Evolutionary conservation across 2,888 invertebrate species (phyloP), one percentile per base, ranked within the genome.

Genomic region (Ichneumoninae sp.): DNA sequence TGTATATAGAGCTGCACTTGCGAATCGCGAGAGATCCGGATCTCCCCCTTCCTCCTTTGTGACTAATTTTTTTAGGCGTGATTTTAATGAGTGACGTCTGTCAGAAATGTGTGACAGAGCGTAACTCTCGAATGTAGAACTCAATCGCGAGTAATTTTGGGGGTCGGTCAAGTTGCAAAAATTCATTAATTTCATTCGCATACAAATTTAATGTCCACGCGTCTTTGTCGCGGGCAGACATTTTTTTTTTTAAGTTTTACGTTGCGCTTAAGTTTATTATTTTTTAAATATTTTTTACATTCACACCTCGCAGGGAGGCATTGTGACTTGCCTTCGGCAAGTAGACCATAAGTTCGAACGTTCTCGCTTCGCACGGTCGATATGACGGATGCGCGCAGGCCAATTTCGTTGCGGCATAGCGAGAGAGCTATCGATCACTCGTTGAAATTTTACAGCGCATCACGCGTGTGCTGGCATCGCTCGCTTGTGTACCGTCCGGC

Each of bases 21-120:
- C 79, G 65, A 72, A 71, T 80, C 70, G 77, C 78, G 66, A 47
- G 69, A 76, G 84, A 70, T 66, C 70, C 60, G 26, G 77, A 71
- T 80, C 54, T 52, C 50, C 22, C 66, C 57, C 50, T 47, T 66
- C 33, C 66, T 47, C 50, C 22, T 68, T 83, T 62, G 69, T 83
- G 54, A 57, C 72, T 50, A 71, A 72, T 86, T 78, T 86, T 84
- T 84, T 80, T 81, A 75, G 76, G 88, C 88, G 87, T 91, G 91
- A 90, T 92, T 92, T 91, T 91, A 90, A 90, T 91, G 90, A 90
- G 86, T 91, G 93, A 93, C 93, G 93, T 92, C 92, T 93, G 93
- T 92, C 92, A 86, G 79, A 85, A 77, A 80, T 76, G 87, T 65
- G 90, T 91, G 92, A 90, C 92, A 90, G 90, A 91, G 90, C 91